Base-by-base conservation (phyloP, 2,888 invertebrate genomes). In the Patella pellucida region DNA sequence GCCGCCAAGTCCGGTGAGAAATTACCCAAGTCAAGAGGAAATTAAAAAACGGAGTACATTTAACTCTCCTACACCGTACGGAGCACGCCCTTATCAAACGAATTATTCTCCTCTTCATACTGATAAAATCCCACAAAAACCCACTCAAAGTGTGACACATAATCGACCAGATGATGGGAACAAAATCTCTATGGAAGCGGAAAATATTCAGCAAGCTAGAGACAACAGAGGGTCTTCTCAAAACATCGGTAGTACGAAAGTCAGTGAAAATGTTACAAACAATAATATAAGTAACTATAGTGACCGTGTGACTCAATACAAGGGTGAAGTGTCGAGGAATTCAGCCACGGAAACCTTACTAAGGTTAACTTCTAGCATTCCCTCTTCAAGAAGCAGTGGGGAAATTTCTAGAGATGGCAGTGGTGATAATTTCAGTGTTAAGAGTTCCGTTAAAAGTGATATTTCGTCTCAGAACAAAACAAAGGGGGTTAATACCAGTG, bases 41-140 rank as follows among this genome's bases (percentile, higher is more conserved):
- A 62, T 62, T 23, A 62, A 62, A 23, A 62, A 62, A 62, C 62
- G 62, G 14, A 62, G 62, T 62, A 23, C 62, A 1, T 62, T 62
- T 19, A 62, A 62, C 14, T 62, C 62, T 9, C 62, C 62, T 12
- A 62, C 15, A 1, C 62, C 62, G 12, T 62, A 62, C 4, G 62
- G 62, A 23, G 9, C 62, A 1, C 62, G 11, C 11, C 23, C 9
- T 3, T 62, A 62, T 23, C 62, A 62, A 23, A 23, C 62, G 11
- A 62, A 23, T 23, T 62, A 62, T 62, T 19, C 62, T 3, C 62
- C 62, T 5, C 19, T 62, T 23, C 19, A 62, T 23, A 62, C 23
- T 9, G 62, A 11, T 62, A 19, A n/a, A 62, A 12, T 23, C 23
- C 62, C 62, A 62, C 62, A 62, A 62, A 62, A 4, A n/a, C 62